These are phyloP conservation scores for Neomorphus geoffroyi DNA, from an alignment of 2,797 vertebrate genomes.

Conservation along the genomic window DNA sequence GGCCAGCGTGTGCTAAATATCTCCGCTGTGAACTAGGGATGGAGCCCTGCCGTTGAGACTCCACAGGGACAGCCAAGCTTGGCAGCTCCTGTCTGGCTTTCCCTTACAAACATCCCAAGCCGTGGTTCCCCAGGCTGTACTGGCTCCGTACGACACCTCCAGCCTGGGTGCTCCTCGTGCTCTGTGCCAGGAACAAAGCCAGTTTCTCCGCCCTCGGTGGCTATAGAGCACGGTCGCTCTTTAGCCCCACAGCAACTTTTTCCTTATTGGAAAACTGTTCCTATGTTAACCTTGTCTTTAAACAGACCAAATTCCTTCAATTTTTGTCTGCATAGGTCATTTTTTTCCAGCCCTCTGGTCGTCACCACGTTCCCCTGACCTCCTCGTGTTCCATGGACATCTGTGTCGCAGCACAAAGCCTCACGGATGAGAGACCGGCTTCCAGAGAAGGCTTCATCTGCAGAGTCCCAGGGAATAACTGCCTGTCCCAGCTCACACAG, in stretches of 20 bases:
- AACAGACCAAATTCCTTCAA: background rate
- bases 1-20: background rate
- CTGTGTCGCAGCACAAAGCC: background rate
- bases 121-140: background rate
- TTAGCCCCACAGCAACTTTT: rapidly evolving
- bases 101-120: rapidly evolving
- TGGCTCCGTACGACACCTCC: rapidly evolving
- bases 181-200: background rate
- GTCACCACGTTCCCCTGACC: background rate
- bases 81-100: background rate
- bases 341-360: background rate
- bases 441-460: background rate
- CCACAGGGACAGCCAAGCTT: background rate
- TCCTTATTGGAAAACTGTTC: background rate
- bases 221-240: rapidly evolving
- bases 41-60: background rate
- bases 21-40: background rate
- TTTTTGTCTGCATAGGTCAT: background rate
- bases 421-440: rapidly evolving
- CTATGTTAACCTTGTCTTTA: background rate
- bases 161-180: rapidly evolving
- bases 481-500: background rate
- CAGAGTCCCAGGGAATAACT: rapidly evolving
- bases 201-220: rapidly evolving
- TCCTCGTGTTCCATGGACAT: background rate